phyloP scores from a whole-genome alignment of 2,113 vertebrate genomes.

The Uria lomvia region DNA sequence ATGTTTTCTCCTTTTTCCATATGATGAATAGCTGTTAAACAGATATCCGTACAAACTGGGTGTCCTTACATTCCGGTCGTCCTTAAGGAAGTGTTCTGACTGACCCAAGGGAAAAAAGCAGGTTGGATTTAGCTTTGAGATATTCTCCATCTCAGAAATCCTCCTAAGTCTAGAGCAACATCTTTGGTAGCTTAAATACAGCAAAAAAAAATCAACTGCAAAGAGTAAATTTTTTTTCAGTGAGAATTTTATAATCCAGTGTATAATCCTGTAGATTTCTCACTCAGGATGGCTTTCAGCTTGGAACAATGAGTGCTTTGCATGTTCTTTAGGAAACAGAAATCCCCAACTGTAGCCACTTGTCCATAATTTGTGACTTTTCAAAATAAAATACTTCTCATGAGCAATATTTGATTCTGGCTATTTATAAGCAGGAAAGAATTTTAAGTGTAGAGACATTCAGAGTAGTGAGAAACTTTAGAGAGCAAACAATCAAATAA shows the following conservation, averaged over 20 bases:
- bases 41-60: not conserved
- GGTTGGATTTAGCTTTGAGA: not conserved
- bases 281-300: not conserved
- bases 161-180: not conserved
- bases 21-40: not conserved
- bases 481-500: not conserved
- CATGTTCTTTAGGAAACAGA: not conserved
- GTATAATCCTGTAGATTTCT: not conserved
- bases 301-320: not conserved
- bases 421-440: not conserved
- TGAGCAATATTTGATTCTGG: not conserved
- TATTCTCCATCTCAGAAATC: not conserved
- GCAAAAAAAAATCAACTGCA: not conserved
- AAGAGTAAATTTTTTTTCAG: not conserved
- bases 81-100: not conserved
- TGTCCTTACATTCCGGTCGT: not conserved
- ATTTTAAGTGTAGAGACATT: not conserved
- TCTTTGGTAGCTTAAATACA: not conserved
- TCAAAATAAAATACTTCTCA: not conserved
- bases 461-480: not conserved
- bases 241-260: not conserved
- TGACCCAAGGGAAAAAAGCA: not conserved
- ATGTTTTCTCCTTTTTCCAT: not conserved
- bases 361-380: not conserved
- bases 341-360: not conserved